Conservation (phyloP, 1,140 invertebrate species). For the Leptoteleia sp. region DNA sequence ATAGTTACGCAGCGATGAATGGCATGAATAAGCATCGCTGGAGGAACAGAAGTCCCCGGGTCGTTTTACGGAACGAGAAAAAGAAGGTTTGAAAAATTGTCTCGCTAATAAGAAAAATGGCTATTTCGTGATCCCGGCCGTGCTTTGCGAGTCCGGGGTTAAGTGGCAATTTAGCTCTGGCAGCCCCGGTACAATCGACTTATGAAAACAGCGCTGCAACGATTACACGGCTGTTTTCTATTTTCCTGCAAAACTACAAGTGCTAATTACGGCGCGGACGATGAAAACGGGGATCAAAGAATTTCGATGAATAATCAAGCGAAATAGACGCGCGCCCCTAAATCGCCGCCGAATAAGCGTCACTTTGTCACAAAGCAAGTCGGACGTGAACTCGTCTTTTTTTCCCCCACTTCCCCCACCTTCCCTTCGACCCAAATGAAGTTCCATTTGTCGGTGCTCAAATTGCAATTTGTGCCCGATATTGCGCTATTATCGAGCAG, state of each 20-base stretch:
- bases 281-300: constrained; percentile 18
- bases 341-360: constrained; percentile 4
- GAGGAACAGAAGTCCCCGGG: constrained; percentile 6
- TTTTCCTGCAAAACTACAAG: constrained; percentile 21
- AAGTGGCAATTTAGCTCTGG: constrained; percentile 37
- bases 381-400: neutral
- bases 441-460: neutral
- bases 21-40: constrained; percentile 28
- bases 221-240: constrained; percentile 24
- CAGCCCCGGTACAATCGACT: constrained; percentile 31
- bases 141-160: constrained; percentile 31
- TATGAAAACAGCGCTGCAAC: constrained; percentile 11
- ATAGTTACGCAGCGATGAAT: constrained; percentile 9
- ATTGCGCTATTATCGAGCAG: constrained; percentile 5
- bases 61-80: constrained; percentile 27
- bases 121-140: constrained; percentile 31
- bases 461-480: neutral
- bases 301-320: constrained; percentile 15
- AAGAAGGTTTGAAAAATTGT: constrained; percentile 30
- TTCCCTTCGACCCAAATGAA: too few species aligned
- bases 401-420: neutral
- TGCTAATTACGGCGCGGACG: constrained; percentile 9
- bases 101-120: constrained; percentile 45
- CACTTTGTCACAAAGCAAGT: constrained; percentile 19
- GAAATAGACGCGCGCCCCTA: neutral